Percentiles rank a stretch among this genome's conserved stretches.
Evolutionary conservation across 1,140 invertebrate species (phyloP).

Genomic region (Apis dorsata): DNA sequence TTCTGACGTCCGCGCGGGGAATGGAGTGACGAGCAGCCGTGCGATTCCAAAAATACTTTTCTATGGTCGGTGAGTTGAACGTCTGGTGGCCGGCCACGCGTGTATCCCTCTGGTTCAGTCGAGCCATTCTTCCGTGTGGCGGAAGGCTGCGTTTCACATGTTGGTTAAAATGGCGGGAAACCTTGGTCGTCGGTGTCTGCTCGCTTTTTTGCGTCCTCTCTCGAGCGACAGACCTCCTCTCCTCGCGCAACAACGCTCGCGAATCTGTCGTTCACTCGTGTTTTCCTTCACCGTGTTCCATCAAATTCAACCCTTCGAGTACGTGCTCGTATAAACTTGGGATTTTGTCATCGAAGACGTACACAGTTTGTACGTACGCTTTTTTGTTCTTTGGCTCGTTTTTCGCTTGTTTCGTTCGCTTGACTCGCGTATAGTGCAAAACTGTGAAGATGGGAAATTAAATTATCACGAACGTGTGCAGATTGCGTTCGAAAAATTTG

Average conservation of each 20-base stretch:
- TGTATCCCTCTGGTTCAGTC: slow-evolving; percentile 30
- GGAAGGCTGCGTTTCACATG: slow-evolving; percentile 32
- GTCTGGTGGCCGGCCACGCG: slow-evolving; percentile 47
- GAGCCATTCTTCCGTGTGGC: slow-evolving; percentile 13
- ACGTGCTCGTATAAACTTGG: too few species aligned
- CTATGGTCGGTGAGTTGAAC: slow-evolving; percentile 53
- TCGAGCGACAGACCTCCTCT: neutral
- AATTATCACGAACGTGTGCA: too few species aligned
- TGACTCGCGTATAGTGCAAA: too few species aligned
- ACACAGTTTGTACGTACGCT: too few species aligned
- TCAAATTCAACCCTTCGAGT: too few species aligned
- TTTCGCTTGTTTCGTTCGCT: too few species aligned
- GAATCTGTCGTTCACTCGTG: too few species aligned
- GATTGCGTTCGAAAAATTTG: too few species aligned
- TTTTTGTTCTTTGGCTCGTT: too few species aligned
- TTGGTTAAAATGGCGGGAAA: slow-evolving; percentile 43
- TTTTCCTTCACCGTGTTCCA: too few species aligned
- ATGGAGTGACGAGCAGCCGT: slow-evolving; percentile 45
- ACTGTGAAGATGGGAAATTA: too few species aligned
- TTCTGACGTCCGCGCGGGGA: slow-evolving; percentile 38
- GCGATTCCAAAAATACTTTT: slow-evolving; percentile 64
- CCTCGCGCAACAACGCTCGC: neutral
- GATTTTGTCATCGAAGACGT: too few species aligned
- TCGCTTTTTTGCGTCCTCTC: slow-evolving; percentile 10
- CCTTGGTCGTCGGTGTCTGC: slow-evolving; percentile 30